Conservation (phyloP, 2,888 invertebrate genomes). For the Fragum fragum region DNA sequence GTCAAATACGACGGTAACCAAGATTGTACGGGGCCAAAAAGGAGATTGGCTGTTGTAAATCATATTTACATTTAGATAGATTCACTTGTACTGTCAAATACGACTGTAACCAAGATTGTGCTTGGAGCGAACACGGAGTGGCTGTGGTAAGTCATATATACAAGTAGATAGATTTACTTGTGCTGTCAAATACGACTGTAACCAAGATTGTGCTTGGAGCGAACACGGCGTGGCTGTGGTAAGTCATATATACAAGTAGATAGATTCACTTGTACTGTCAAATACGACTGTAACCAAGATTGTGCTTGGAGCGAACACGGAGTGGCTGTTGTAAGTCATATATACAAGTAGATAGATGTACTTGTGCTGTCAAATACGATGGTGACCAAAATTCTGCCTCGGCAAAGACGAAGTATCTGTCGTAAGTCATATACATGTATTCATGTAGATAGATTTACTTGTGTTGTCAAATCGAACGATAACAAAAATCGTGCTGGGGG, state of each 20-base stretch:
- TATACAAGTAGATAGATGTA: not conserved
- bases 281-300: not conserved
- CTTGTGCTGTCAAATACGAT: not conserved
- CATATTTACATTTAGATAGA: not conserved
- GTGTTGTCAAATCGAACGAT: not conserved
- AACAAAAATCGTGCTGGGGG: no score
- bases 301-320: no score
- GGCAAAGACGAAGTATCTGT: not conserved
- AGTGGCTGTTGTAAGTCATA: not conserved
- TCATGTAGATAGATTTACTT: not conserved
- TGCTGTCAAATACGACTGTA: not conserved
- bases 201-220: no score
- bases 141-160: not conserved
- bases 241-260: not conserved
- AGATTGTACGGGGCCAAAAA: not conserved
- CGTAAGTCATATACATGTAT: not conserved
- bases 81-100: not conserved
- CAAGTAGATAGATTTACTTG: not conserved
- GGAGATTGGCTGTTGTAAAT: not conserved
- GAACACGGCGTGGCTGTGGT: not conserved
- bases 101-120: not conserved
- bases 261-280: not conserved
- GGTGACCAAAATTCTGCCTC: not conserved
- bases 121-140: not conserved
- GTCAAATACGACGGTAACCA: not conserved